Evolutionary conservation across 2,797 vertebrate genomes (phyloP).

Genomic region (Helarctos malayanus): DNA sequence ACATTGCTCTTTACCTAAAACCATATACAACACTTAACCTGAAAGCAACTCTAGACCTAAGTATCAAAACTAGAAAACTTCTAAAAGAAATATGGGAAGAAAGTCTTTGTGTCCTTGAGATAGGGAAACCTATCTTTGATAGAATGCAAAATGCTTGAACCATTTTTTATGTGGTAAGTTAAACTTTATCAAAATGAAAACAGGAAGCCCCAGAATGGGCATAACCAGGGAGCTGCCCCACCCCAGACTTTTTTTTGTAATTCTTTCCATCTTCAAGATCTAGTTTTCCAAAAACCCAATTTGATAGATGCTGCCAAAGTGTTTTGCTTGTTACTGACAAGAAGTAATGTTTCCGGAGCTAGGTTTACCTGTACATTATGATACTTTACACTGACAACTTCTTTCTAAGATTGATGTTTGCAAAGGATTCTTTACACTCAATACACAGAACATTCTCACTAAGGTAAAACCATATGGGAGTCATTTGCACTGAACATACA

Average conservation of each 20-base stretch:
- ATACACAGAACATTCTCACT: neutral
- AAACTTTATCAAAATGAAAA: slow-evolving; percentile 53
- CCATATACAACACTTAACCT: neutral
- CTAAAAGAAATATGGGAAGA: neutral
- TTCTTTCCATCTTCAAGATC: neutral
- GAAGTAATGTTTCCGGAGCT: neutral
- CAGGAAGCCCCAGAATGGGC: neutral
- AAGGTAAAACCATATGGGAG: slow-evolving; percentile 9
- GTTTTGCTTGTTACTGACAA: neutral
- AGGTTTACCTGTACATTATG: neutral
- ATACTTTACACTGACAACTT: neutral
- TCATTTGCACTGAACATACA: neutral
- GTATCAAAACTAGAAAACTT: slow-evolving; percentile 5
- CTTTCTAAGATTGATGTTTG: slow-evolving; percentile 4
- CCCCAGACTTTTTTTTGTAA: neutral
- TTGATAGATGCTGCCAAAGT: neutral
- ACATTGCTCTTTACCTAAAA: neutral
- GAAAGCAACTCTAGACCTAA: neutral
- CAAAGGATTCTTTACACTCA: neutral
- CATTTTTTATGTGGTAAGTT: neutral
- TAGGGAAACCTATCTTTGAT: neutral
- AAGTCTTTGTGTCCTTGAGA: neutral
- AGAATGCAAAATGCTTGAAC: neutral
- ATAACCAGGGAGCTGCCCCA: neutral
- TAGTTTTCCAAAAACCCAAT: neutral